phyloP scores from a whole-genome alignment of 2,888 invertebrate genomes.

The Muscina levida region DNA sequence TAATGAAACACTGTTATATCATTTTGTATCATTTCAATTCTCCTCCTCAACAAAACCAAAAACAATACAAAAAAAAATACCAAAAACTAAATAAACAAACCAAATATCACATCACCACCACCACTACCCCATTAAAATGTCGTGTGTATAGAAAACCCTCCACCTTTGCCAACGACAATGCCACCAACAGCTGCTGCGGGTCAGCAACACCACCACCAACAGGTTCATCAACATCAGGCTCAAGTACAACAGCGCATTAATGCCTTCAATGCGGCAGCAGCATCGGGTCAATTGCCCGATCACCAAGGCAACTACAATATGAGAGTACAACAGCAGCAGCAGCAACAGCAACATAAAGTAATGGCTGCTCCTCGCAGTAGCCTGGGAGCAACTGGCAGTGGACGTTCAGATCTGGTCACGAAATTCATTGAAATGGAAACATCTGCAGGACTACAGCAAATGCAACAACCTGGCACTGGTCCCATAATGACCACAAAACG shows the following conservation, averaged over 20 bases:
- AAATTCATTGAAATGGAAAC: conserved; percentile 76
- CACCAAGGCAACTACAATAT: conserved; percentile 67
- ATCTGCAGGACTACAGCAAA: conserved; percentile 43
- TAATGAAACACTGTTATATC: conserved; percentile 50
- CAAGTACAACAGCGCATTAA: conserved; percentile 76
- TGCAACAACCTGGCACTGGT: conserved; percentile 28
- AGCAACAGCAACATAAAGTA: conserved; percentile 59
- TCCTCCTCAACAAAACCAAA: no score
- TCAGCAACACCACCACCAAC: conserved; percentile 62
- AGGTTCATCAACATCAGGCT: conserved; percentile 66
- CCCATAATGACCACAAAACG: conserved; percentile 59
- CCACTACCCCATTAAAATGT: conserved; percentile 44
- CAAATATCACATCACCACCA: conserved; percentile 42
- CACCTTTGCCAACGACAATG: conserved; percentile 80
- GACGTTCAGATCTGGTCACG: conserved; percentile 71
- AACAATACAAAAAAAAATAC: no score
- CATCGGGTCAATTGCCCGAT: conserved; percentile 51
- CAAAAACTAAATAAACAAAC: conserved; percentile 50
- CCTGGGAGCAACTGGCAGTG: conserved; percentile 54
- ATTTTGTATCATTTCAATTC: conserved; percentile 57
- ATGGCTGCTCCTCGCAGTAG: conserved; percentile 67
- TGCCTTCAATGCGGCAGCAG: conserved; percentile 75
- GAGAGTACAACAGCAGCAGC: conserved; percentile 65
- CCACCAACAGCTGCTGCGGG: conserved; percentile 72
- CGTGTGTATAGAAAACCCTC: conserved; percentile 76